A percentile compares a stretch with the other conserved stretches of the same genome.
These are phyloP conservation scores for Phoenicopterus ruber DNA, from an alignment of 2,113 vertebrate genomes.

Conservation along the genomic window DNA sequence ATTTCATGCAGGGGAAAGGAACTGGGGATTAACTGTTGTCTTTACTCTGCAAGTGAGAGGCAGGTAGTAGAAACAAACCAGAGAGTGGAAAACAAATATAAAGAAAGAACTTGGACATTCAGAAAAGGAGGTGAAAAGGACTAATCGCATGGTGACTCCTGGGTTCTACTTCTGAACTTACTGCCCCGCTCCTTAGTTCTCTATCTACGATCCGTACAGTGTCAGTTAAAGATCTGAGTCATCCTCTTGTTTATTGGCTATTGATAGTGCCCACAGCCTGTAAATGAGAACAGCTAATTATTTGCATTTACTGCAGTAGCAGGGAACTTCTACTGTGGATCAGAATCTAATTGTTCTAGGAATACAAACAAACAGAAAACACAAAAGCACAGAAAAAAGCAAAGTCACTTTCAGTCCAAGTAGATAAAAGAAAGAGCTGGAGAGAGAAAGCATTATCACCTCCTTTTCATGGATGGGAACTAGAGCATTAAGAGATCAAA, in stretches of 20 bases:
- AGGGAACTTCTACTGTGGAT: background rate
- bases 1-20: background rate
- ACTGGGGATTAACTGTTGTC: background rate
- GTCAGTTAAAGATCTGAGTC: background rate
- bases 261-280: background rate
- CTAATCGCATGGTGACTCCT: background rate
- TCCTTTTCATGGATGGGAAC: background rate
- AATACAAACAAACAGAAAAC: conserved; percentile 18
- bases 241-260: conserved; percentile 14
- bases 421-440: background rate
- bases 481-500: conserved; percentile 48
- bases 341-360: background rate
- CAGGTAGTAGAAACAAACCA: background rate
- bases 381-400: background rate
- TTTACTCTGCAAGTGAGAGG: background rate
- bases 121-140: background rate
- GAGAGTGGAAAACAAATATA: background rate
- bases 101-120: background rate
- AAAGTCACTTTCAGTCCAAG: background rate
- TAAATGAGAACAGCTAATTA: conserved; percentile 23
- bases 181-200: background rate
- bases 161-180: background rate
- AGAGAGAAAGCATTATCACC: conserved; percentile 33
- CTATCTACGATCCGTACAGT: background rate
- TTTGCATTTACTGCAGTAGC: background rate